Evolutionary conservation across 2,888 invertebrate genomes (phyloP).

Genomic region (Caradrina clavipalpis): DNA sequence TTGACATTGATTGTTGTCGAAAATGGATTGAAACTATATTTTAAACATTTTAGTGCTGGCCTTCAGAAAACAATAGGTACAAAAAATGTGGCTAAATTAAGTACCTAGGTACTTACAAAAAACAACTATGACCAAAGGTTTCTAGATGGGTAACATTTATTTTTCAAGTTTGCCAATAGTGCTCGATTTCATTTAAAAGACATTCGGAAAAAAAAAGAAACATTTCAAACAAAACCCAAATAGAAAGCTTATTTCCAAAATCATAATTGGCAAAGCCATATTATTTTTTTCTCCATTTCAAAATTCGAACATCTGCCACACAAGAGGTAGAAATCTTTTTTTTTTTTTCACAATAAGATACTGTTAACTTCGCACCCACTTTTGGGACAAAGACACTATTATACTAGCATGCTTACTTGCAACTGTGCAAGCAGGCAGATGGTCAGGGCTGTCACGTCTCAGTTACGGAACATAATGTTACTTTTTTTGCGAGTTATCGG

Average conservation of each 20-base stretch:
- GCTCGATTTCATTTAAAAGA: not conserved
- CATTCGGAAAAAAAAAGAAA: not conserved
- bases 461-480: slow-evolving; percentile 49
- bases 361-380: slow-evolving; percentile 81
- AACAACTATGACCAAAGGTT: too few relatives aligned
- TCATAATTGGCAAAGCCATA: slow-evolving; percentile 39
- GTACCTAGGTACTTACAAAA: too few relatives aligned
- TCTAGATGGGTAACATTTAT: too few relatives aligned
- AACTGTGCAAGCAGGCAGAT: slow-evolving; percentile 75
- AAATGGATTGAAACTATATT: too few relatives aligned
- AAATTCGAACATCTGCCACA: slow-evolving; percentile 62
- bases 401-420: slow-evolving; percentile 62
- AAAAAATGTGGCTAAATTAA: too few relatives aligned
- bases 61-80: too few relatives aligned
- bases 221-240: slow-evolving; percentile 4
- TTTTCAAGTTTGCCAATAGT: not conserved
- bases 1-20: too few relatives aligned
- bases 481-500: slow-evolving; percentile 50
- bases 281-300: slow-evolving; percentile 36
- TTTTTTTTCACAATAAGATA: slow-evolving; percentile 55
- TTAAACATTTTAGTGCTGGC: too few relatives aligned
- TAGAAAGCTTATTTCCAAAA: slow-evolving; percentile 14
- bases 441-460: slow-evolving; percentile 77
- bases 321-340: slow-evolving; percentile 36
- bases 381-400: slow-evolving; percentile 64